Percentiles rank a stretch among this genome's conserved stretches.
Evolutionary conservation across 2,888 invertebrate genomes (phyloP).

Genomic region (Penaeus monodon): DNA sequence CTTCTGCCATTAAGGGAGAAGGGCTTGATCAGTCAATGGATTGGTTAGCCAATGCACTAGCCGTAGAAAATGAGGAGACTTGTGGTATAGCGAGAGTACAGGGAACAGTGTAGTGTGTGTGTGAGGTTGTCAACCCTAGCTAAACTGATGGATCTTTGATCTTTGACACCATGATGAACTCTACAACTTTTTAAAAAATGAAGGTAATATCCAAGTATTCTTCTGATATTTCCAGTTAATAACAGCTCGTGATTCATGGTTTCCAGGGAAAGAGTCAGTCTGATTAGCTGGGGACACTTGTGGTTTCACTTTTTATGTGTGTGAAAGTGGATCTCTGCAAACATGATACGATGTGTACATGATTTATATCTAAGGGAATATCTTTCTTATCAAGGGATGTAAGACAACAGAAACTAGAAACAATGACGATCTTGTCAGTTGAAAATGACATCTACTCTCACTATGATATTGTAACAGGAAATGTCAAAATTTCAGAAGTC

Average conservation of each 20-base stretch:
- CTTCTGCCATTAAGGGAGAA: constrained; percentile 97
- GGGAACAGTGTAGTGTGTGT: neutral
- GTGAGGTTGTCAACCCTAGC: neutral
- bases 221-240: neutral
- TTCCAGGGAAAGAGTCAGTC: neutral
- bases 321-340: constrained; percentile 34
- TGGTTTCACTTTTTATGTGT: constrained; percentile 24
- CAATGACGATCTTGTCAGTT: neutral
- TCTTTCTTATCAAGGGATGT: constrained; percentile 24
- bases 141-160: neutral
- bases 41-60: constrained; percentile 93
- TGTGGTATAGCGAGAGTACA: neutral
- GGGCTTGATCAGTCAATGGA: constrained; percentile 99
- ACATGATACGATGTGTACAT: constrained; percentile 27
- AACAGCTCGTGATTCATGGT: neutral
- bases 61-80: constrained; percentile 80
- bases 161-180: neutral
- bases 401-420: constrained; percentile 10
- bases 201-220: neutral
- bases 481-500: too few relatives aligned
- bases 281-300: neutral
- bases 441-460: neutral
- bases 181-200: neutral
- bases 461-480: neutral
- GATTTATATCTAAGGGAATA: constrained; percentile 31